phyloP scores from a whole-genome alignment of 2,113 vertebrate genomes.

The Zosterops hypoxanthus region DNA sequence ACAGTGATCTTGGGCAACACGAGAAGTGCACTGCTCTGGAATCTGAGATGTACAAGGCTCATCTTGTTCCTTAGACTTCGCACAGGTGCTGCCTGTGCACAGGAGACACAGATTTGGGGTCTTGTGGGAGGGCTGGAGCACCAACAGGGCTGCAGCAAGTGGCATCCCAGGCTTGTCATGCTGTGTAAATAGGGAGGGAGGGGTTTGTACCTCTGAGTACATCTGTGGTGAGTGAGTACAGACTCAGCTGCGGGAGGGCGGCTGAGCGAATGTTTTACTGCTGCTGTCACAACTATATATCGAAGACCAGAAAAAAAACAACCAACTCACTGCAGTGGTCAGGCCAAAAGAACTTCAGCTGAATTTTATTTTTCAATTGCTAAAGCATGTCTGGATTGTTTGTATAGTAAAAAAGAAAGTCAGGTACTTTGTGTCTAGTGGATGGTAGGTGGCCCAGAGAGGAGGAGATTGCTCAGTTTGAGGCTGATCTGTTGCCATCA shows the following conservation, averaged over 20 bases:
- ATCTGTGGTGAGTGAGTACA: neutral
- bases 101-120: neutral
- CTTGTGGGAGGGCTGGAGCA: neutral
- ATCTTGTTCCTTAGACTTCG: neutral
- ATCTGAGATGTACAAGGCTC: rapidly evolving
- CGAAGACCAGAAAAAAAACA: neutral
- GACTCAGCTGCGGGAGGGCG: neutral
- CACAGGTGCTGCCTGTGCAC: neutral
- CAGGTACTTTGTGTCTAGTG: neutral
- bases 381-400: neutral
- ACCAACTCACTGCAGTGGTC: neutral
- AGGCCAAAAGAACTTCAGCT: neutral
- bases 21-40: neutral
- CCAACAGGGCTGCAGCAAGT: neutral
- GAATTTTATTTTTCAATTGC: neutral
- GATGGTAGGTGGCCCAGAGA: neutral
- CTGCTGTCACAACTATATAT: constrained; percentile 42
- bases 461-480: neutral
- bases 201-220: neutral
- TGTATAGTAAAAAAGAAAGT: neutral
- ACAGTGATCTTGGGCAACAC: rapidly evolving
- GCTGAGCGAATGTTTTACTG: neutral
- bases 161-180: neutral
- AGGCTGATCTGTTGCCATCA: neutral
- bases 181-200: neutral